Evolutionary conservation across 2,797 vertebrate species (phyloP), one percentile per base, ranked within the genome.

Genomic region (Sebastes hopkinsi): DNA sequence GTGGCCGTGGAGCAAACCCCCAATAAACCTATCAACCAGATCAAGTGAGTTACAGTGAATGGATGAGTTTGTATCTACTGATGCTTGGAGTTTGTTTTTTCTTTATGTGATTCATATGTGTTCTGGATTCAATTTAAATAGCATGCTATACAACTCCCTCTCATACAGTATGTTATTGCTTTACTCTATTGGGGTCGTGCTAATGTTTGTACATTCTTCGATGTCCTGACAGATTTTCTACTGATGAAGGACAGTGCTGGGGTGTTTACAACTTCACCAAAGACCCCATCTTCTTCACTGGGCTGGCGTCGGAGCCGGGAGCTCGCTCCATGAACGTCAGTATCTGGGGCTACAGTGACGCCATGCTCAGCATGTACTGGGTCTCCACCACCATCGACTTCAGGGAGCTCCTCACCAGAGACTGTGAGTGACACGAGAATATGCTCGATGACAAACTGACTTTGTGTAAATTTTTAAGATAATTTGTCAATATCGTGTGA

Each of bases 171-270:
- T 75, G 22, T 27, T 2, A 6, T 25, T 16, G 14, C 56, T 50
- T 58, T 46, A 42, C 16, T 68, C 10, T 60, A 27, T 71, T 59
- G 8, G 5, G 10, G 0, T 69, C 27, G 2, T 55, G n/a, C 27
- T 86, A 25, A 82, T 8, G 20, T 66, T 59, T 68, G 32, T 52
- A 22, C 7, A 1, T 62, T 69, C 32, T 65, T 38, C 1, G 1
- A 60, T 78, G 5, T 74, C 81, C 58, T 60, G 60, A 83, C 89
- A 99, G 98, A 91, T 99, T 98, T 90, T 99, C 98, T 34, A 98
- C 97, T 6, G 98, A 99, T 16, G 98, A 99, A 86, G 98, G 98
- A 20, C 98, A 99, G 80, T 99, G 98, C 91, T 99, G 98, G 98
- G 89, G 95, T 25, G 87, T 84, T 23, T 97, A 98, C 81, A 82